These are phyloP conservation scores for Mionectes macconnelli DNA, from an alignment of 2,113 vertebrate species.

Conservation along the genomic window DNA sequence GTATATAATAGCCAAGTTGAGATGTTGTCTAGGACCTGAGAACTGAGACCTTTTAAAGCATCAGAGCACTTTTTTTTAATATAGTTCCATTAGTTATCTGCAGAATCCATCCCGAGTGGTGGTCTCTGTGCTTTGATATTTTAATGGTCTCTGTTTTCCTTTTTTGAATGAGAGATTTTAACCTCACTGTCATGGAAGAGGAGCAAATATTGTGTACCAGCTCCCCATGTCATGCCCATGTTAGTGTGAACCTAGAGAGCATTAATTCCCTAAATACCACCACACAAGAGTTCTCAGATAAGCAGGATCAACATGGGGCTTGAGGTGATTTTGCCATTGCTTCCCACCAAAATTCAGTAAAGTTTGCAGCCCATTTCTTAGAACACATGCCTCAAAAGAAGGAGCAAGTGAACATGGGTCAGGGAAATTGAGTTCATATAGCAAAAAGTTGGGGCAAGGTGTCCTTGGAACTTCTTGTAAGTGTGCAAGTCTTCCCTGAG, in stretches of 20 bases:
- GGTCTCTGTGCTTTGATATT: background rate
- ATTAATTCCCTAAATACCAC: background rate
- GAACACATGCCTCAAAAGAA: background rate
- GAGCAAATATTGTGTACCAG: background rate
- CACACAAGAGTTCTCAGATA: background rate
- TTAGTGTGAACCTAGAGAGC: background rate
- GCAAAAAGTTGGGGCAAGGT: background rate
- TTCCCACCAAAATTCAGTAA: background rate
- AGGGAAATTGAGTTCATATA: background rate
- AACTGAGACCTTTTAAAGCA: background rate
- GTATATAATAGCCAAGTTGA: background rate
- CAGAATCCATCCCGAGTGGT: background rate
- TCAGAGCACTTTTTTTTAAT: background rate
- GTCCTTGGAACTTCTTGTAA: background rate
- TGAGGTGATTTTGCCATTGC: background rate
- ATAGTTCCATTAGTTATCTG: background rate
- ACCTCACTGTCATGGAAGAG: background rate
- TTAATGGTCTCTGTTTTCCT: background rate
- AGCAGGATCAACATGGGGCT: background rate
- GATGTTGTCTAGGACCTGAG: background rate
- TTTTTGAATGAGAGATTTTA: background rate
- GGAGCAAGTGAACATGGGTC: background rate
- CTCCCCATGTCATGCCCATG: background rate
- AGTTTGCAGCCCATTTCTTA: background rate
- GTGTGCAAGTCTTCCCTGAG: rapidly evolving